These are phyloP conservation scores for Pedionomus torquatus DNA, from an alignment of 2,113 vertebrate species.

Conservation along the genomic window DNA sequence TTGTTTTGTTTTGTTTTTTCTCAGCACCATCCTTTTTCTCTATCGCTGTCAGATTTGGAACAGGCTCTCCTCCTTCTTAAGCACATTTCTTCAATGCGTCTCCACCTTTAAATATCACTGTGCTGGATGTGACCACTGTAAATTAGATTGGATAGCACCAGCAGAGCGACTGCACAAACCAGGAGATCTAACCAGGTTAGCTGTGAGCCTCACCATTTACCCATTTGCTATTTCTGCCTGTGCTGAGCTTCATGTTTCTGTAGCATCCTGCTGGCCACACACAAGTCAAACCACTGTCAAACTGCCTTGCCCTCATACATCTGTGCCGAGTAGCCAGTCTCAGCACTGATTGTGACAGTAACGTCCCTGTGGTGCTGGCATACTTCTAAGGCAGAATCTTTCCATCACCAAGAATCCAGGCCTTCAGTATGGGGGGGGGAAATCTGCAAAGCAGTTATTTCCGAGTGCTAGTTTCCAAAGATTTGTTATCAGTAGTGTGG, in stretches of 20 bases:
- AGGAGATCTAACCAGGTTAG: neutral
- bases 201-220: neutral
- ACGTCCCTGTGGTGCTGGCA: neutral
- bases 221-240: neutral
- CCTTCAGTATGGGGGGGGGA: neutral
- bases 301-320: neutral
- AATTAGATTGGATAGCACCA: neutral
- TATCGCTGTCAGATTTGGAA: neutral
- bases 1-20: neutral
- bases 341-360: neutral
- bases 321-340: neutral
- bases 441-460: neutral
- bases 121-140: neutral
- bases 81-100: neutral
- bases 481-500: neutral
- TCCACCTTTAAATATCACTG: neutral
- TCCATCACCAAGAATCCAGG: neutral
- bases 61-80: neutral
- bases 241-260: neutral
- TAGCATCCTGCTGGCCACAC: neutral
- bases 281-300: neutral
- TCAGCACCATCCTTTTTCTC: neutral
- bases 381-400: neutral
- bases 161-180: neutral
- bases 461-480: neutral